phyloP scores from a whole-genome alignment of 2,797 vertebrate genomes.

The Poliocrania exsul region DNA sequence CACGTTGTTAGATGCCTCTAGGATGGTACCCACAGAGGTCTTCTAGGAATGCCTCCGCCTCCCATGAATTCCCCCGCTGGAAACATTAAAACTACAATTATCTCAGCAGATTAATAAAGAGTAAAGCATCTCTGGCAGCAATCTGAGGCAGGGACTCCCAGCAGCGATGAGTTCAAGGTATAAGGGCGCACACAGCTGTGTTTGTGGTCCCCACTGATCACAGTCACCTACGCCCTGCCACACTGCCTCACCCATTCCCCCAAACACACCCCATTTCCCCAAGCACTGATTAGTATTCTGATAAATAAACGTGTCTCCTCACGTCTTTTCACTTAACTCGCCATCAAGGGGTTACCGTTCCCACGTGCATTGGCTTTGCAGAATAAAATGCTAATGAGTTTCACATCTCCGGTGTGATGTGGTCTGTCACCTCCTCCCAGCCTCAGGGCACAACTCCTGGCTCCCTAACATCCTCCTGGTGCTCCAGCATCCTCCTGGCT shows the following conservation, averaged over 20 bases:
- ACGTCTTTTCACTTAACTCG: background rate
- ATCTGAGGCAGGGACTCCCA: background rate
- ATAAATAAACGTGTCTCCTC: background rate
- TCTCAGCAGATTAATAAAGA: background rate
- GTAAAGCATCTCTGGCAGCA: background rate
- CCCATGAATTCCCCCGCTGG: background rate
- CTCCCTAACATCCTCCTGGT: background rate
- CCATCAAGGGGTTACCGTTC: background rate
- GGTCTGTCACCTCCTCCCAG: background rate
- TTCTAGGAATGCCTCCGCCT: background rate
- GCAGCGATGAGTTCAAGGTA: background rate
- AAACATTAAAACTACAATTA: background rate
- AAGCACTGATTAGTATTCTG: background rate
- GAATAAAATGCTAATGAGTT: background rate
- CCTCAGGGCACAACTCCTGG: background rate
- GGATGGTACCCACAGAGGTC: background rate
- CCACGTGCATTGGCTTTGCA: background rate
- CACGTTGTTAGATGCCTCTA: background rate
- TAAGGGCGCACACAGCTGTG: background rate
- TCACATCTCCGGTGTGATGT: fast-evolving
- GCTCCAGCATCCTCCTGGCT: background rate
- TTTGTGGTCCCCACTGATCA: background rate
- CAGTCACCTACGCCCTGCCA: background rate
- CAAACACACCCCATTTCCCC: background rate
- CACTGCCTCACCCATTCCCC: background rate